Base-by-base conservation (phyloP, 2,797 vertebrate genomes). In the Mallotus villosus region DNA sequence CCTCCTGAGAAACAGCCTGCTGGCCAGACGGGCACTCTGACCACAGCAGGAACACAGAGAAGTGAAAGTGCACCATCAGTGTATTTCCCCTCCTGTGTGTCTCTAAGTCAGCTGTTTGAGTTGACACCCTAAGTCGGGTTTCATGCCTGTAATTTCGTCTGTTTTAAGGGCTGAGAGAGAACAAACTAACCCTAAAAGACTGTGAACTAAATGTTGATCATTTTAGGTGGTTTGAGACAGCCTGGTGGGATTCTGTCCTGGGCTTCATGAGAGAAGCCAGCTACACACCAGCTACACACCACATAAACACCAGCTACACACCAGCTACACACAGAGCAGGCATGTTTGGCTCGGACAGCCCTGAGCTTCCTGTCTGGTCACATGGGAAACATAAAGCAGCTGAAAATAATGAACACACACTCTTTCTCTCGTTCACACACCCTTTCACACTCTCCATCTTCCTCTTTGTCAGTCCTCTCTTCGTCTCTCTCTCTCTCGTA, bases 341-440 rank as follows among this genome's bases (percentile, higher is more conserved):
- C 32, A 49, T 12, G 73, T 70, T 62, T 78, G 75, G 66, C 68
- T 63, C 67, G 72, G 73, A 72, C 66, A 59, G 57, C 62, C 55
- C 25, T 21, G 37, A 74, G 80, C 77, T 89, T 91, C 85, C 88
- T 90, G 85, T 78, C 2, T 16, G 49, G 64, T 83, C 89, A 82
- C 84, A 81, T 63, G 82, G 72, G 77, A 78, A 71, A 81, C 82
- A 74, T 75, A 80, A 83, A 76, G 24, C 73, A 79, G 74, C 68
- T 73, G 72, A 71, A 71, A 60, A 24, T 69, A 67, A 67, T 69
- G 61, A 58, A 27, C 25, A n/a, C 46, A 32, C 51, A 22, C 55
- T 53, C 5, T 71, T 51, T 7, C 21, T 53, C 41, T 46, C 22
- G n/a, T 27, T 63, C 37, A n/a, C 62, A 9, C 32, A 9, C 32